A percentile compares a stretch with the other conserved stretches of the same genome.
phyloP scores from a whole-genome alignment of 2,113 vertebrate genomes.

The Aphyosemion australe region DNA sequence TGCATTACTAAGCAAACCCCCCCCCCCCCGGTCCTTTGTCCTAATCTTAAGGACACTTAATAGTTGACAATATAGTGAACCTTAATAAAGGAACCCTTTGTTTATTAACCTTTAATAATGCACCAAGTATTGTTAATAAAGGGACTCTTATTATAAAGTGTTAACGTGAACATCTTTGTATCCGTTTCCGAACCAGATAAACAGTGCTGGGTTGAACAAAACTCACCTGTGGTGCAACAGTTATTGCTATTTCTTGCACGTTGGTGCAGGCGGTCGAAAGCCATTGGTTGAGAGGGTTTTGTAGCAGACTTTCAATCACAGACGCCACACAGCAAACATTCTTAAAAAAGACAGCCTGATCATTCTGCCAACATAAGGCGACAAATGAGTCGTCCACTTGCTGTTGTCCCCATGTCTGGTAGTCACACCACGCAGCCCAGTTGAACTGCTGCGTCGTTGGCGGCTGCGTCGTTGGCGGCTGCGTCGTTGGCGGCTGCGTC shows the following conservation, averaged over 20 bases:
- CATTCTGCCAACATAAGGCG: conserved; percentile 75
- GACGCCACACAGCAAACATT: conserved; percentile 73
- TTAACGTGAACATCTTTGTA: too few species aligned
- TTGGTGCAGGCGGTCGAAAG: conserved; percentile 65
- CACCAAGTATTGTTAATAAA: too few species aligned
- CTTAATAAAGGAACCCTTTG: too few species aligned
- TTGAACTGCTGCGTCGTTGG: conserved; percentile 14
- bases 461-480: background rate
- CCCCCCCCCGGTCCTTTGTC: too few species aligned
- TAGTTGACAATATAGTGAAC: too few species aligned
- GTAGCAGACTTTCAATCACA: conserved; percentile 63
- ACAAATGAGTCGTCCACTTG: conserved; percentile 75
- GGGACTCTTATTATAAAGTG: too few species aligned
- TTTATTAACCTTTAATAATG: too few species aligned
- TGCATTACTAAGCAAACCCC: too few species aligned
- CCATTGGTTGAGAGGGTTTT: conserved; percentile 77
- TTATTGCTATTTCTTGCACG: conserved; percentile 30
- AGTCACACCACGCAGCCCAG: conserved; percentile 72
- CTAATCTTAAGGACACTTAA: too few species aligned
- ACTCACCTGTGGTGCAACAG: conserved; percentile 60
- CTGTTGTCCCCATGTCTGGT: conserved; percentile 63
- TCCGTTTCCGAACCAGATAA: background rate
- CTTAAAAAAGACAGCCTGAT: conserved; percentile 68
- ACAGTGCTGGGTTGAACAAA: background rate
- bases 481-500: too few species aligned